Base-by-base conservation (phyloP, 2,888 invertebrate species). In the Phortica magna region DNA sequence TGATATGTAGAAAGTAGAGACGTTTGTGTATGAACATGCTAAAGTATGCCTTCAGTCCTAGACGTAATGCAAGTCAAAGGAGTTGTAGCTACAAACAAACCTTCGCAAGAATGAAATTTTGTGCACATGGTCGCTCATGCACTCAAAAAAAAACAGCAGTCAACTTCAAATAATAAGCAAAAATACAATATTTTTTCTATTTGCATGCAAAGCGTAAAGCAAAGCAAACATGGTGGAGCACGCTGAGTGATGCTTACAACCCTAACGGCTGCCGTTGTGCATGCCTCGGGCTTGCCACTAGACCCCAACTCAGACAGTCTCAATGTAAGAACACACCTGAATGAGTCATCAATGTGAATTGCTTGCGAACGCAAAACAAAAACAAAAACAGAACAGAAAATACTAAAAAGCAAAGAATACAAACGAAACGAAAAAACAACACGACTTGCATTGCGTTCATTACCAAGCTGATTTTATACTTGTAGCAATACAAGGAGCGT, bases 311-410 rank as follows among this genome's bases (percentile, higher is more conserved):
- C 14, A 48, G 17, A 14, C 42, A 42, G 67, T 42, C 67, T 42
- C 42, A 42, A 65, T n/a, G 41, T 14, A 48, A 14, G 83, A 86
- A 80, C 87, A 87, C 87, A 85, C 85, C 85, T 88, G 83, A 83
- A 85, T 85, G 85, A 85, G 87, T 85, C 85, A 85, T 86, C 70
- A 71, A 48, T 71, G 70, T 48, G 61, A 61, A 61, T 48, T 61
- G 61, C 61, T 22, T 61, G 19, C 17, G n/a, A 61, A 61, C 7
- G 22, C 9, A 61, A 22, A 61, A 61, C 10, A 61, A 5, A 22
- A 48, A 22, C 59, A 61, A 61, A 59, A 59, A 59, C 19, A 59
- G 17, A 59, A 43, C 43, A n/a, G 12, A 2, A 65, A 5, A 64
- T n/a, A 12, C 10, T 7, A 64, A 19, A 64, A 14, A 12, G 59